These are phyloP conservation scores for Anas platyrhynchos DNA, from an alignment of 2,113 vertebrate genomes.

Conservation along the genomic window DNA sequence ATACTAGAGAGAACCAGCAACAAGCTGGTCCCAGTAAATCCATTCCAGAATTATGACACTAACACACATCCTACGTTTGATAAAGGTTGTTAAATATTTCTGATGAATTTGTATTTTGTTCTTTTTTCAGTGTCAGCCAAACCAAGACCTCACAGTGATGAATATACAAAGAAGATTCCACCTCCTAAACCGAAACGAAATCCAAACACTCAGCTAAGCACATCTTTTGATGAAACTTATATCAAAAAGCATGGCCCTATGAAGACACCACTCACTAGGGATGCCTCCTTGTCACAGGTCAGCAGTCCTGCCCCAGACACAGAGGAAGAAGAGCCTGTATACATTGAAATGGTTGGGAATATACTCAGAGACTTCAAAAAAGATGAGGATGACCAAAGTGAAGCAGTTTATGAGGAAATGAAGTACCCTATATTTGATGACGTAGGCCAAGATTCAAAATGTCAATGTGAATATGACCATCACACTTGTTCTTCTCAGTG, in stretches of 20 bases:
- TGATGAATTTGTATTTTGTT: background rate
- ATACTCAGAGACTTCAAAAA: slow-evolving; percentile 87
- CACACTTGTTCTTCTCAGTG: slow-evolving; percentile 91
- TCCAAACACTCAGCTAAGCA: slow-evolving; percentile 96
- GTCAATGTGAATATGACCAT: slow-evolving; percentile 81
- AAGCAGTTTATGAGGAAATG: slow-evolving; percentile 98
- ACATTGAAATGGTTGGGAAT: slow-evolving; percentile 98
- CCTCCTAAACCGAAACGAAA: slow-evolving; percentile 96
- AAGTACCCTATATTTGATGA: slow-evolving; percentile 93
- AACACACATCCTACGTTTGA: background rate
- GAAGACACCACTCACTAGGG: slow-evolving; percentile 79
- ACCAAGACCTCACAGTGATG: slow-evolving; percentile 87
- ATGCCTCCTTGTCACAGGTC: slow-evolving; percentile 83
- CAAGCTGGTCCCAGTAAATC: background rate
- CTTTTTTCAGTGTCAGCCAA: slow-evolving; percentile 75
- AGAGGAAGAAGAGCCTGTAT: slow-evolving; percentile 93
- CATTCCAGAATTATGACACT: background rate
- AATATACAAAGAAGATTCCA: slow-evolving; percentile 91
- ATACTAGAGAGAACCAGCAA: background rate
- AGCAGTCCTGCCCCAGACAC: slow-evolving; percentile 82
- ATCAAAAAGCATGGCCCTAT: slow-evolving; percentile 83
- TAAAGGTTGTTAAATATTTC: background rate
- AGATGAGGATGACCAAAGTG: slow-evolving; percentile 90
- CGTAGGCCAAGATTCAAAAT: slow-evolving; percentile 81
- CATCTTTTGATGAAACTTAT: slow-evolving; percentile 93